Percentiles rank a stretch among this genome's conserved stretches.
Evolutionary conservation across 2,888 invertebrate species (phyloP).

Genomic region (Neoitamus cyanurus): DNA sequence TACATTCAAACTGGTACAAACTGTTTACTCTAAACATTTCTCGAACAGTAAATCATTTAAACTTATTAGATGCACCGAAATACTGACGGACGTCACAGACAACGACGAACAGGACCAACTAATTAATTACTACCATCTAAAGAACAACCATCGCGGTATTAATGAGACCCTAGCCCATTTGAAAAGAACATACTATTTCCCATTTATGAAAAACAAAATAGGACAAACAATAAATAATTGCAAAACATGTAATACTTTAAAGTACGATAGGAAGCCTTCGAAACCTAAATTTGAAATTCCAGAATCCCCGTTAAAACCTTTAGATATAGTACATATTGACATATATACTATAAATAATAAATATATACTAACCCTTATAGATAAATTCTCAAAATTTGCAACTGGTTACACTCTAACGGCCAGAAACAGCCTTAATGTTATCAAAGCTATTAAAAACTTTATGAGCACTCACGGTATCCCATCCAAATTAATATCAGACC

Average conservation of each 20-base stretch:
- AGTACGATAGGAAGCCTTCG: no score
- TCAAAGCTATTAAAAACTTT: conserved; percentile 4
- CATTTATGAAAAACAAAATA: no score
- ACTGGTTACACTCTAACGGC: conserved; percentile 39
- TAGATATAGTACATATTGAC: no score
- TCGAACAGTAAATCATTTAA: no score
- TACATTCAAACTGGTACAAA: conserved; percentile 48
- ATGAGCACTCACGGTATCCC: no score
- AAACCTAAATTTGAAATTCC: no score
- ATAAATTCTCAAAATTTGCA: conserved; percentile 51
- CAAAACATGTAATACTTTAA: no score
- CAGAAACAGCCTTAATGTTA: conserved; percentile 45
- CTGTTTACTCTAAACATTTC: conserved; percentile 49
- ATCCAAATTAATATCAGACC: no score
- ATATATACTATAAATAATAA: no score
- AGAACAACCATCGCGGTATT: conserved; percentile 47
- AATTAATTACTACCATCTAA: conserved; percentile 41
- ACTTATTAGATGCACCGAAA: conserved; percentile 45
- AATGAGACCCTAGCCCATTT: conserved; percentile 44
- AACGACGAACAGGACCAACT: conserved; percentile 41
- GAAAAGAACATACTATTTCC: conserved; percentile 33
- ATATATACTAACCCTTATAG: no score
- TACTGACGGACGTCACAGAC: conserved; percentile 3
- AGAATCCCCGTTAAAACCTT: no score
- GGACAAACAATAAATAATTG: no score